These are phyloP conservation scores for Urocolius indicus DNA, from an alignment of 2,113 vertebrate genomes.

Conservation along the genomic window DNA sequence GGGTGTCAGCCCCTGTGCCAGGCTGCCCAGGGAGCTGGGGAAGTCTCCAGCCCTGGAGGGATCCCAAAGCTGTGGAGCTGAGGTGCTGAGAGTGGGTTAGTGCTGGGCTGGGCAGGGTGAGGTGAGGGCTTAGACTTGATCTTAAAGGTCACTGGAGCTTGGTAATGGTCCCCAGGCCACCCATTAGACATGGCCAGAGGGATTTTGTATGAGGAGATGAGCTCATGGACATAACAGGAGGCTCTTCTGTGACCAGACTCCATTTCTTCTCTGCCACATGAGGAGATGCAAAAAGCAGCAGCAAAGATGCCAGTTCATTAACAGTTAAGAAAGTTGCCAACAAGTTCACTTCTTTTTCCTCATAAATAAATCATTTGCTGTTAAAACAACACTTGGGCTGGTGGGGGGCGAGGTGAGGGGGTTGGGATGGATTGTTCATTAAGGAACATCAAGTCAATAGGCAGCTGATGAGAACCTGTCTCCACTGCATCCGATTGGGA, in stretches of 20 bases:
- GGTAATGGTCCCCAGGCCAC: background rate
- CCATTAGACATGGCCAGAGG: background rate
- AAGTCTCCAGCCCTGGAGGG: too few relatives aligned
- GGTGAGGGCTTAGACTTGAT: too few relatives aligned
- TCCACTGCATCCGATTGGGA: background rate
- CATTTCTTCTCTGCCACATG: rapidly evolving
- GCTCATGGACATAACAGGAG: background rate
- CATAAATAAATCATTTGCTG: slow-evolving; percentile 6
- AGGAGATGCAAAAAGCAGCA: background rate
- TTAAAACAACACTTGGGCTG: background rate
- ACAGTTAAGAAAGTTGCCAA: background rate
- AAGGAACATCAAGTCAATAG: slow-evolving; percentile 7
- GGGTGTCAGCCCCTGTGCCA: too few relatives aligned
- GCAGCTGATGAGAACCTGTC: background rate
- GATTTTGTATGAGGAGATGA: background rate
- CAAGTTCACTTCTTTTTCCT: background rate
- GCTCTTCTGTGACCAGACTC: background rate
- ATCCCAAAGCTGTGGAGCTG: too few relatives aligned
- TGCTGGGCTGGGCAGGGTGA: too few relatives aligned
- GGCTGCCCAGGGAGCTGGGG: too few relatives aligned
- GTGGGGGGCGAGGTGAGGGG: background rate
- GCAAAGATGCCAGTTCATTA: background rate
- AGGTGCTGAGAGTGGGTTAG: too few relatives aligned
- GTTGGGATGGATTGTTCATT: background rate
- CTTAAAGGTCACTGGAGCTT: background rate